Percentiles rank a stretch among this genome's conserved stretches.
Evolutionary conservation across 2,113 vertebrate genomes (phyloP).

Genomic region (Catagonus wagneri): DNA sequence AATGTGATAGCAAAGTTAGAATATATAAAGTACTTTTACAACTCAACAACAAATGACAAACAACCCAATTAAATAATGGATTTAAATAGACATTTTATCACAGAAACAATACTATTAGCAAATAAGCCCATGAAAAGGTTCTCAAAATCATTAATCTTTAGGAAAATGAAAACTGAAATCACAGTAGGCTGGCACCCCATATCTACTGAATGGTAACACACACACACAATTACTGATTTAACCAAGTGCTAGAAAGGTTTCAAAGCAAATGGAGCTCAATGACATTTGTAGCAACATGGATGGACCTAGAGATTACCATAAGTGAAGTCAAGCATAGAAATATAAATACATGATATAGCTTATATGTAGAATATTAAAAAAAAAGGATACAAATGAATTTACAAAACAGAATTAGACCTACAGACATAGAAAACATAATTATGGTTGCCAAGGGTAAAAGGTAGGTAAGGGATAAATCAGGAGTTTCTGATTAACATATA

Average conservation of each 20-base stretch:
- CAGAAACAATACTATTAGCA: not conserved
- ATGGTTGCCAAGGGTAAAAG: too few relatives aligned
- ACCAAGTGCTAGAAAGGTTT: not conserved
- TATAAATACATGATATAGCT: too few relatives aligned
- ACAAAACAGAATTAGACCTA: too few relatives aligned
- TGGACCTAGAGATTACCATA: too few relatives aligned
- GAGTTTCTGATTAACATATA: too few relatives aligned
- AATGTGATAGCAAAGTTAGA: not conserved
- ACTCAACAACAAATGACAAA: constrained; percentile 18
- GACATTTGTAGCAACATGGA: too few relatives aligned
- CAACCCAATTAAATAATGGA: not conserved
- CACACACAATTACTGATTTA: not conserved
- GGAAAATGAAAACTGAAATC: not conserved
- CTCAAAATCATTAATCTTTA: not conserved
- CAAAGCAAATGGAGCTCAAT: not conserved
- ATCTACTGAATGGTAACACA: not conserved
- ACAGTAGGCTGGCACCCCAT: not conserved
- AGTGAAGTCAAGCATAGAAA: too few relatives aligned
- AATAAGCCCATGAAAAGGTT: not conserved
- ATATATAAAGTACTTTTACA: not conserved
- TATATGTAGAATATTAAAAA: too few relatives aligned
- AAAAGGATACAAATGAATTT: too few relatives aligned
- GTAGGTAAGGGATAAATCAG: too few relatives aligned
- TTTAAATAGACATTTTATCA: not conserved
- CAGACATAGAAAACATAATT: too few relatives aligned